A percentile compares a stretch with the other conserved stretches of the same genome.
Evolutionary conservation across 2,113 vertebrate species (phyloP).

Genomic region (Sinocyclocheilus grahami): DNA sequence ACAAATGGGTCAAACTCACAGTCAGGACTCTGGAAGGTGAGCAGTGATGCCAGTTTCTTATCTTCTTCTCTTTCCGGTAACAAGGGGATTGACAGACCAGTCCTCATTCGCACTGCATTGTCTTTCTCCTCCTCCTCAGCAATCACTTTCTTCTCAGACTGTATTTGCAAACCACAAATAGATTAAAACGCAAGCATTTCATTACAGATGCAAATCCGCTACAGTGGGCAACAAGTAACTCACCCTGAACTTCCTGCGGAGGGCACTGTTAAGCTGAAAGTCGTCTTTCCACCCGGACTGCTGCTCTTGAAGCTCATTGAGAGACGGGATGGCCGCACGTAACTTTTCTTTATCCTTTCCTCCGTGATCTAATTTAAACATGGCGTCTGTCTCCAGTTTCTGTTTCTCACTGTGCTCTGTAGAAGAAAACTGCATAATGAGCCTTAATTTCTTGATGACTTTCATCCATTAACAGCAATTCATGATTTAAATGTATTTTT

Average conservation of each 20-base stretch:
- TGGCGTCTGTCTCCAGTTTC: constrained; percentile 87
- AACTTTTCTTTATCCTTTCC: constrained; percentile 81
- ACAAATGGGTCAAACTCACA: constrained; percentile 70
- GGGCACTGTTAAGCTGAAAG: constrained; percentile 86
- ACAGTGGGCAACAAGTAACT: background rate
- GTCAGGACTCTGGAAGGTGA: constrained; percentile 80
- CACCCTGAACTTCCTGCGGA: constrained; percentile 85
- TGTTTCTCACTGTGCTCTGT: constrained; percentile 84
- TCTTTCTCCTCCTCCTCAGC: constrained; percentile 85
- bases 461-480: background rate
- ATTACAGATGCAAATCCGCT: background rate
- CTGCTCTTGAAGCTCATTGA: constrained; percentile 83
- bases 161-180: constrained; percentile 9
- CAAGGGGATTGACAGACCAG: constrained; percentile 83
- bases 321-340: constrained; percentile 79
- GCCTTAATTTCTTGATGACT: background rate
- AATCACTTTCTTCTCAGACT: constrained; percentile 85
- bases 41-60: constrained; percentile 82
- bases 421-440: background rate
- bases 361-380: constrained; percentile 90
- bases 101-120: constrained; percentile 76
- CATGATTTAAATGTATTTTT: background rate
- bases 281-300: constrained; percentile 88
- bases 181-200: background rate
- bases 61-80: constrained; percentile 86